Evolutionary conservation across 1,140 invertebrate genomes (phyloP).

Genomic region (Aleiodes sp.): DNA sequence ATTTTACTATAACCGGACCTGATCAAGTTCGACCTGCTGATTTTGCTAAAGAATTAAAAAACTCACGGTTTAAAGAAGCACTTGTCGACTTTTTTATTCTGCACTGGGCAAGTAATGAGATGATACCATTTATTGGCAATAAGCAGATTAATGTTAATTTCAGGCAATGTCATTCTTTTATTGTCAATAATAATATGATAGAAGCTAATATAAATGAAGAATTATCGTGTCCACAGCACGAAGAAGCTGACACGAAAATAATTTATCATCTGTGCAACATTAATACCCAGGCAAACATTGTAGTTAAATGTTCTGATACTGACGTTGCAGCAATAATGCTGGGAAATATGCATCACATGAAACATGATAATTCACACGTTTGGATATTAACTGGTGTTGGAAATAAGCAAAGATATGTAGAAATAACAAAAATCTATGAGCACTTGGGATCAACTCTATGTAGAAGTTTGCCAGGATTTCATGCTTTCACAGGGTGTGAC

Average conservation of each 20-base stretch:
- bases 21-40: conserved; percentile 8
- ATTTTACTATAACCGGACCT: conserved; percentile 30
- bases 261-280: conserved; percentile 44
- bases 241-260: conserved; percentile 47
- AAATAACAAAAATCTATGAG: conserved; percentile 44
- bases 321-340: conserved; percentile 43
- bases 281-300: conserved; percentile 31
- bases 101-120: conserved; percentile 43
- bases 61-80: conserved; percentile 47
- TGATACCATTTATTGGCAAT: conserved; percentile 38
- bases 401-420: conserved; percentile 43
- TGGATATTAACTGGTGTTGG: conserved; percentile 42
- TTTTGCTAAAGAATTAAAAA: conserved; percentile 38
- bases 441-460: conserved; percentile 43
- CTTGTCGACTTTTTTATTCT: conserved; percentile 46
- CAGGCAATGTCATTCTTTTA: conserved; percentile 16
- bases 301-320: conserved; percentile 38
- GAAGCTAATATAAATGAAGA: conserved; percentile 28
- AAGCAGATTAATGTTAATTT: conserved; percentile 25
- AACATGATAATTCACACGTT: conserved; percentile 26
- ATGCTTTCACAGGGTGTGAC: conserved; percentile 59
- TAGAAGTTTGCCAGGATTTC: conserved; percentile 49
- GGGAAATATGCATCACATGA: conserved; percentile 32
- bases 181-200: background rate
- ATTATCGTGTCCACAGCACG: conserved; percentile 35